phyloP scores from a whole-genome alignment of 1,140 invertebrate genomes.

The Aphidius gifuensis region DNA sequence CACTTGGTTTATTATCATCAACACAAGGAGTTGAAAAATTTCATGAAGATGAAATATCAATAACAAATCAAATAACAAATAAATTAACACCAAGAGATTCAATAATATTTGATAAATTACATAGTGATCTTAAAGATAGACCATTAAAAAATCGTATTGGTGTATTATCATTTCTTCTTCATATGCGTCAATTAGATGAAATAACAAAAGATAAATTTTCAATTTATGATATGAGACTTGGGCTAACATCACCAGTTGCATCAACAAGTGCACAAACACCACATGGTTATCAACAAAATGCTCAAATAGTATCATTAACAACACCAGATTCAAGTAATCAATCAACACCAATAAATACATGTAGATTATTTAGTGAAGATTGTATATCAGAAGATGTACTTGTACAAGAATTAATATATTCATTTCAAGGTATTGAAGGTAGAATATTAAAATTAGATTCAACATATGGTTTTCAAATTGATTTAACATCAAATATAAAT shows the following conservation, averaged over 20 bases:
- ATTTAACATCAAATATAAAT: conserved; percentile 56
- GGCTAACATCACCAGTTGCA: conserved; percentile 37
- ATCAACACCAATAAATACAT: conserved; percentile 28
- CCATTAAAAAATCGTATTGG: conserved; percentile 43
- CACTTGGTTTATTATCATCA: conserved; percentile 45
- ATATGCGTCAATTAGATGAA: conserved; percentile 39
- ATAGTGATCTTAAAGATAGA: conserved; percentile 49
- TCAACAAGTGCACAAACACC: conserved; percentile 47
- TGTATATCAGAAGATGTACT: conserved; percentile 56
- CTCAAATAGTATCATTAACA: conserved; percentile 37
- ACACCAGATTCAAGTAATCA: conserved; percentile 32
- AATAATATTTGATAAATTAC: conserved; percentile 46
- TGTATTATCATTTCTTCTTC: conserved; percentile 43
- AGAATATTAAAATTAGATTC: conserved; percentile 70
- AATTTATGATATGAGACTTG: conserved; percentile 43
- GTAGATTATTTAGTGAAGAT: conserved; percentile 44
- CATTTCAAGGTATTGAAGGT: conserved; percentile 79
- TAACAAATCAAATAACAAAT: conserved; percentile 44
- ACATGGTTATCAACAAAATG: conserved; percentile 30
- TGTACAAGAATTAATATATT: conserved; percentile 75
- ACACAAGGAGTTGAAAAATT: conserved; percentile 42
- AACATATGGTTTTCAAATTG: conserved; percentile 66
- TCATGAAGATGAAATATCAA: conserved; percentile 46
- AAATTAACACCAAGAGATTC: conserved; percentile 44
- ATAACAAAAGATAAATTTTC: conserved; percentile 36